Conservation (phyloP, 2,888 invertebrate genomes). For the Trichacis sp. region DNA sequence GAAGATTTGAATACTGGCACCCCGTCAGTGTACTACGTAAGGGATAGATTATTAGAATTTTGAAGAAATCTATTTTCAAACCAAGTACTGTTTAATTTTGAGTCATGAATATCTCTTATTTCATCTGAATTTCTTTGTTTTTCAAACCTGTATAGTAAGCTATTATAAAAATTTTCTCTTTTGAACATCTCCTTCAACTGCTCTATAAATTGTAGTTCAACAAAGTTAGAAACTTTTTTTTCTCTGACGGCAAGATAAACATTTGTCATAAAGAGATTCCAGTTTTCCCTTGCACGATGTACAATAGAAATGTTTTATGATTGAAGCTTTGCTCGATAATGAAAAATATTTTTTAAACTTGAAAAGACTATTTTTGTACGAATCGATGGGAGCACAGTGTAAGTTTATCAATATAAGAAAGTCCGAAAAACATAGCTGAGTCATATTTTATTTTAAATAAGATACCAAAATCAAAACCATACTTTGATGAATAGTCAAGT, state of each 20-base stretch:
- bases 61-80: neutral
- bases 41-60: slow-evolving; percentile 21
- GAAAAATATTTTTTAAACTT: neutral
- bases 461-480: neutral
- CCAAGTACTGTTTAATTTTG: neutral
- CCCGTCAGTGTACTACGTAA: slow-evolving; percentile 33
- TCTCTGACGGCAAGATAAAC: neutral
- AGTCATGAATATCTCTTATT: neutral
- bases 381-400: neutral
- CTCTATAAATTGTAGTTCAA: neutral
- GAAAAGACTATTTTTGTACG: neutral
- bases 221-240: neutral
- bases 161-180: neutral
- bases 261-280: neutral
- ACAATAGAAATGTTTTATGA: neutral
- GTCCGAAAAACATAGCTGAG: neutral
- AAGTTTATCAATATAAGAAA: neutral
- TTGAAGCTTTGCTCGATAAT: neutral
- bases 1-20: neutral
- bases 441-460: neutral
- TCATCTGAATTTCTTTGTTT: no score
- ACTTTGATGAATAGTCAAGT: neutral
- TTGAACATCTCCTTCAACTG: neutral
- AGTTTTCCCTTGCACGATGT: neutral
- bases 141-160: neutral